Percentiles rank a stretch among this genome's conserved stretches.
These are phyloP conservation scores for Microplitis deprimator DNA, from an alignment of 2,888 invertebrate species.

Conservation along the genomic window DNA sequence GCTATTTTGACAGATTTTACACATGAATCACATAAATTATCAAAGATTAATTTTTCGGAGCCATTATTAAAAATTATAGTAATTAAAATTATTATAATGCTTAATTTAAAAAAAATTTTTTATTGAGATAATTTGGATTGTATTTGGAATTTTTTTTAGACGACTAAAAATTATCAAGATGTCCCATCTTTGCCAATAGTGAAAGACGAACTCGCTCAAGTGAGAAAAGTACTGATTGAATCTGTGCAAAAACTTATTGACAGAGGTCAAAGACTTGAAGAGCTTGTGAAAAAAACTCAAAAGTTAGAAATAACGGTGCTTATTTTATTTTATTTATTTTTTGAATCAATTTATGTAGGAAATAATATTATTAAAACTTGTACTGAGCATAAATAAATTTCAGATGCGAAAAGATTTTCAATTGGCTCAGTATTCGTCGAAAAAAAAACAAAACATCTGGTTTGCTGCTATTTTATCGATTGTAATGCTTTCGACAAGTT, in stretches of 20 bases:
- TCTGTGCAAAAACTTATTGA: conserved; percentile 59
- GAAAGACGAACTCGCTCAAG: conserved; percentile 55
- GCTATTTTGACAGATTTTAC: conserved; percentile 59
- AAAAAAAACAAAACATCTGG: conserved; percentile 47
- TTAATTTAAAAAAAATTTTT: neutral
- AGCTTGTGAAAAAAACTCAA: conserved; percentile 58
- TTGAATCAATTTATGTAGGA: neutral
- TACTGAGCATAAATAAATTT: conserved; percentile 23
- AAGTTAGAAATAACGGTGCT: conserved; percentile 59
- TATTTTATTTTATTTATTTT: conserved; percentile 4
- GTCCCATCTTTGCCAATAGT: conserved; percentile 48
- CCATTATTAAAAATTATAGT: conserved; percentile 58
- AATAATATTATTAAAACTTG: neutral
- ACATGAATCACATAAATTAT: conserved; percentile 50
- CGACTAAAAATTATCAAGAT: conserved; percentile 55
- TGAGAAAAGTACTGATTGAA: conserved; percentile 57
- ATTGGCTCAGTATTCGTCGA: conserved; percentile 40
- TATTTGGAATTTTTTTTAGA: conserved; percentile 1
- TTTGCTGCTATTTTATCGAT: conserved; percentile 32
- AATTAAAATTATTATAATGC: conserved; percentile 21
- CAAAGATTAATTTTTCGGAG: conserved; percentile 53
- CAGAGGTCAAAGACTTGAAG: conserved; percentile 61
- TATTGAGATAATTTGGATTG: neutral
- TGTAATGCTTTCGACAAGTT: conserved; percentile 45
- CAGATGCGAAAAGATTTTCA: conserved; percentile 57